Percentiles rank a stretch among this genome's conserved stretches.
Evolutionary conservation across 2,113 vertebrate species (phyloP).

Genomic region (Muntiacus muntjak): DNA sequence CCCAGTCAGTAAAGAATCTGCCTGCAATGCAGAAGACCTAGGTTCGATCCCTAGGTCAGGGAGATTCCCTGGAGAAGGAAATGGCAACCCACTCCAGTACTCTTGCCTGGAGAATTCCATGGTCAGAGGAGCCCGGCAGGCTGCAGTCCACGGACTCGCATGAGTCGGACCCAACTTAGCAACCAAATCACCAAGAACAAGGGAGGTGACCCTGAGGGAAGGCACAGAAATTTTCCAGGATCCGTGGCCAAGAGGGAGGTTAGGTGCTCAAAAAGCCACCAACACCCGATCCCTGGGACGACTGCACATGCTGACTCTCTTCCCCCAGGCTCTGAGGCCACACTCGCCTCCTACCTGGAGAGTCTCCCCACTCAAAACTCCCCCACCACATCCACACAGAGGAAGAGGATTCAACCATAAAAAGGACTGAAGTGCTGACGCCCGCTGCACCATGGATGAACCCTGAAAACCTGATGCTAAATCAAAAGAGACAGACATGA

Average conservation of each 20-base stretch:
- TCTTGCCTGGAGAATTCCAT: neutral
- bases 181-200: neutral
- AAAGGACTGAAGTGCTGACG: neutral
- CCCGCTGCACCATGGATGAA: accelerated
- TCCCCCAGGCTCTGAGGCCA: accelerated
- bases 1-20: neutral
- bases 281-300: accelerated
- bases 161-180: neutral
- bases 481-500: neutral
- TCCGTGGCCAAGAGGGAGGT: neutral
- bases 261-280: neutral
- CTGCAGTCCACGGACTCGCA: neutral
- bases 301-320: neutral
- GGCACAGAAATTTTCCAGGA: neutral
- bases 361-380: neutral
- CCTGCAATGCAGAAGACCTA: neutral
- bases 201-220: neutral
- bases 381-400: neutral
- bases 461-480: too few species aligned
- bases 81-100: neutral
- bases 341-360: neutral
- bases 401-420: neutral
- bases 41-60: neutral
- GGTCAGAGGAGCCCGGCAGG: neutral
- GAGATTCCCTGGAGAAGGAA: neutral